Conservation (phyloP, 2,888 invertebrate species). For the Drosophila subsilvestris region DNA sequence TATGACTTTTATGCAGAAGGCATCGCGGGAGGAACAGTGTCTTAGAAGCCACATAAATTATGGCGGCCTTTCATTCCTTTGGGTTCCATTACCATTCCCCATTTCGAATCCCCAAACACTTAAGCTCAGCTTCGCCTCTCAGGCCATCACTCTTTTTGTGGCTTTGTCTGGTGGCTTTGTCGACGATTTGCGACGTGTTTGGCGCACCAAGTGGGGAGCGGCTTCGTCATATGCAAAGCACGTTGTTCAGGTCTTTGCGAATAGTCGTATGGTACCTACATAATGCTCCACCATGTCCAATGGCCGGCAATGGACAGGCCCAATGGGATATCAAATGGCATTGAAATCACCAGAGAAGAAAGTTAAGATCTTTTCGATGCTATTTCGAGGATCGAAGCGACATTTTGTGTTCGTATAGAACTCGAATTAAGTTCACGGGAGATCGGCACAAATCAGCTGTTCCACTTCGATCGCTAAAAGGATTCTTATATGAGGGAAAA, state of each 20-base stretch:
- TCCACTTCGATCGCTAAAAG: too few species aligned
- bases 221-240: slow-evolving; percentile 63
- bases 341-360: neutral
- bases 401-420: too few species aligned
- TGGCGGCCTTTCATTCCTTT: slow-evolving; percentile 32
- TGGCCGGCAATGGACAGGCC: neutral
- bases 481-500: too few species aligned
- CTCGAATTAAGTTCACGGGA: too few species aligned
- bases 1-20: slow-evolving; percentile 26
- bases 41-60: slow-evolving; percentile 65
- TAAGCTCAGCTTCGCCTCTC: neutral
- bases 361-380: neutral
- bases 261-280: neutral
- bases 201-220: slow-evolving; percentile 68
- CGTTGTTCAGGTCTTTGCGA: slow-evolving; percentile 39
- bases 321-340: neutral
- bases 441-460: neutral
- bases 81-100: neutral
- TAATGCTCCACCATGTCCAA: neutral
- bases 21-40: slow-evolving; percentile 28
- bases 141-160: neutral
- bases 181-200: slow-evolving; percentile 60
- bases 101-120: neutral
- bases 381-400: too few species aligned
- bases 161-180: neutral